Evolutionary conservation across 2,888 invertebrate species (phyloP).

Genomic region (Adela reaumurella): DNA sequence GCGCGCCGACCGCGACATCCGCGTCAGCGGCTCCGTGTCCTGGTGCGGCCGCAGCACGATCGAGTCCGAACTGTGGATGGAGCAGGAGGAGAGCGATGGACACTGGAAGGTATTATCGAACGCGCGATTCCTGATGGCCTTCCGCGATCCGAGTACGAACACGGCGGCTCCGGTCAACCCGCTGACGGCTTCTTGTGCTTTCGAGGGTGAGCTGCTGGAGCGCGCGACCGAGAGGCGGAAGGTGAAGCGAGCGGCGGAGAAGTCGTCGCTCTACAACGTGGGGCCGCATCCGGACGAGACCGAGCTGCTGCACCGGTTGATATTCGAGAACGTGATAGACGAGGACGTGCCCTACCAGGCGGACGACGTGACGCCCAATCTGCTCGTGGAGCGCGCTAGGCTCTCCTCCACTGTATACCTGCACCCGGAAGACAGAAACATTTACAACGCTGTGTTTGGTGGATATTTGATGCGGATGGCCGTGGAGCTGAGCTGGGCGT

Average conservation of each 20-base stretch:
- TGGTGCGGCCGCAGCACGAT: constrained; percentile 72
- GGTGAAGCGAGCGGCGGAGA: neutral
- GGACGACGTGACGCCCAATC: constrained; percentile 40
- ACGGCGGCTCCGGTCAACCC: constrained; percentile 56
- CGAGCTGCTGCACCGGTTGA: neutral
- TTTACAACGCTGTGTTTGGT: constrained; percentile 74
- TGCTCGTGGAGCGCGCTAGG: constrained; percentile 64
- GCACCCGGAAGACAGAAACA: constrained; percentile 66
- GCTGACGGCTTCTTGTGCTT: constrained; percentile 51
- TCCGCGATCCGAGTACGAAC: constrained; percentile 61
- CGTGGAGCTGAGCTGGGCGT: constrained; percentile 66
- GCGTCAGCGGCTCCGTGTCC: constrained; percentile 68
- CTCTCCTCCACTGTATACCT: constrained; percentile 58
- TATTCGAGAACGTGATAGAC: neutral
- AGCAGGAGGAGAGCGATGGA: constrained; percentile 47
- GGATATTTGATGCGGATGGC: constrained; percentile 78
- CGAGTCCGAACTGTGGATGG: constrained; percentile 68
- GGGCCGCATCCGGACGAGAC: neutral
- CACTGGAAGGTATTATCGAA: constrained; percentile 55
- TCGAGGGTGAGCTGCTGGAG: constrained; percentile 56
- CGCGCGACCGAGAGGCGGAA: constrained; percentile 30
- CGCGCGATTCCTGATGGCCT: constrained; percentile 70
- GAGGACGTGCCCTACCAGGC: neutral
- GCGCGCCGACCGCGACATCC: constrained; percentile 59
- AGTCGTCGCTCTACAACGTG: neutral